Percentiles rank a stretch among this genome's conserved stretches.
Conservation (phyloP, 1,140 invertebrate species). For the Mamestra configurata region DNA sequence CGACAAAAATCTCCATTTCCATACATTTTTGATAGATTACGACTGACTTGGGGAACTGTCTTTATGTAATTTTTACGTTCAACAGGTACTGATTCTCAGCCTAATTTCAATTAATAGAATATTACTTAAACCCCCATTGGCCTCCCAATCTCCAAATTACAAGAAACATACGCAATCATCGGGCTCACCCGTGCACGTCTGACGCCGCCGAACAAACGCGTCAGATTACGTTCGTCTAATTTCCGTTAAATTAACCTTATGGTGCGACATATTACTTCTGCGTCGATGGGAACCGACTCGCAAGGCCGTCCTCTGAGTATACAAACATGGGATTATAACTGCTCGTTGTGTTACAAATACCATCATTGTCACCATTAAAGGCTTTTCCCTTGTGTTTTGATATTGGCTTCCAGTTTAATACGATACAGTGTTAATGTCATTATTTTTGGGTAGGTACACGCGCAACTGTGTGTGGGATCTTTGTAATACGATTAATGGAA, state of each 20-base stretch:
- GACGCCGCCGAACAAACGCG: slow-evolving; percentile 27
- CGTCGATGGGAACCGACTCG: slow-evolving; percentile 27
- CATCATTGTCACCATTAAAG: slow-evolving; percentile 26
- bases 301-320: background rate
- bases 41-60: no score
- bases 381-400: slow-evolving; percentile 23
- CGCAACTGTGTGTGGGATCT: no score
- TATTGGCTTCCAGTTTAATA: slow-evolving; percentile 44
- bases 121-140: no score
- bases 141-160: background rate
- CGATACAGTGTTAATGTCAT: slow-evolving; percentile 38
- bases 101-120: no score
- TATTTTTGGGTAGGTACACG: background rate
- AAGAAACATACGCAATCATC: background rate
- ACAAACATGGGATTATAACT: slow-evolving; percentile 35
- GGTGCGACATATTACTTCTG: slow-evolving; percentile 38
- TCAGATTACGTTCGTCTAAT: slow-evolving; percentile 38
- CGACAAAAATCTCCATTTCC: no score
- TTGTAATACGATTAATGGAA: no score
- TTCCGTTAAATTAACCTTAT: slow-evolving; percentile 46
- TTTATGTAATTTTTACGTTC: no score
- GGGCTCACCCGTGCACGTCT: background rate
- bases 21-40: no score
- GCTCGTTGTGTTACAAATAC: slow-evolving; percentile 20
- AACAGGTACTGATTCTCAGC: no score